phyloP scores from a whole-genome alignment of 2,888 invertebrate genomes.

The Orthonevra nobilis region DNA sequence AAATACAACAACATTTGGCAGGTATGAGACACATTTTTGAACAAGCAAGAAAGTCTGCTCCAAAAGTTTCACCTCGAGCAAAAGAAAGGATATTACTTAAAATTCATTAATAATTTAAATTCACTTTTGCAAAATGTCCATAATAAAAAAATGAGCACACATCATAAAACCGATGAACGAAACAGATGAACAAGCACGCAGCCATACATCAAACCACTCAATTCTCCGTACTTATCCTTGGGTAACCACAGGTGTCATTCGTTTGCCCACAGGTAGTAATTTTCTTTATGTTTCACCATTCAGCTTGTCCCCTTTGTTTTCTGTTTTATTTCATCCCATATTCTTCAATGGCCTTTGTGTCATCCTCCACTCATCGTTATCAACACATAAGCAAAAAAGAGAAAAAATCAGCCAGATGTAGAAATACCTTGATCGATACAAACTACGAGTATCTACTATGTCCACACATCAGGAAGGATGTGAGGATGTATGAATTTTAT shows the following conservation, averaged over 20 bases:
- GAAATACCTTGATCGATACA: conserved; percentile 7
- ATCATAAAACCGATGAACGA: conserved; percentile 19
- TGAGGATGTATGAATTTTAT: neutral
- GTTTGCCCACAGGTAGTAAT: conserved; percentile 60
- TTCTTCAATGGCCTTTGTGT: conserved; percentile 45
- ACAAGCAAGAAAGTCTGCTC: no score
- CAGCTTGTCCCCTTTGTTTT: neutral
- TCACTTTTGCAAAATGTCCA: conserved; percentile 1
- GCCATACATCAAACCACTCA: conserved; percentile 4
- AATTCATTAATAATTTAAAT: conserved; percentile 29
- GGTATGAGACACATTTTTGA: no score
- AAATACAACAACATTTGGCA: no score
- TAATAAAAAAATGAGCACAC: conserved; percentile 25
- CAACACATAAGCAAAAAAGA: no score
- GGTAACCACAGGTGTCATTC: conserved; percentile 67
- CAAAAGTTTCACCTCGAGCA: no score
- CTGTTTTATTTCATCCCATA: neutral
- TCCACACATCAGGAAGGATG: conserved; percentile 47
- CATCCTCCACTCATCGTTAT: conserved; percentile 6
- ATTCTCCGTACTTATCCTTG: conserved; percentile 47
- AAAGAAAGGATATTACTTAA: conserved; percentile 11
- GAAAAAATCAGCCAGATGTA: no score
- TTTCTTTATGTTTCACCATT: conserved; percentile 43
- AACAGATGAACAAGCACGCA: conserved; percentile 12
- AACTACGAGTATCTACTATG: neutral